phyloP scores from a whole-genome alignment of 2,888 invertebrate genomes.

The Pyrocoelia pectoralis region DNA sequence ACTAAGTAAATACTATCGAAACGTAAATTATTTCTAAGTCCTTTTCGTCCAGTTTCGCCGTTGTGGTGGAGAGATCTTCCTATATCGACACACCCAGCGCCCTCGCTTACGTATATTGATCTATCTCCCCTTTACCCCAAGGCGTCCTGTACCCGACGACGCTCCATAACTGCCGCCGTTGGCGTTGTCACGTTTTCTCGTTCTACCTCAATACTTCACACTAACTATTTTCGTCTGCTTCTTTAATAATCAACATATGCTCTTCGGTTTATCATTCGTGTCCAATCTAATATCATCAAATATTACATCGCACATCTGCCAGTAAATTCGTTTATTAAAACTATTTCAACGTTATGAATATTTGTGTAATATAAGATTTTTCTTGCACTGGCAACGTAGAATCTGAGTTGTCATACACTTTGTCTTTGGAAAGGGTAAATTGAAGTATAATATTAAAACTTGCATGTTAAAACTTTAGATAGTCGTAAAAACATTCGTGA shows the following conservation, averaged over 20 bases:
- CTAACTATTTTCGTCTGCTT: slow-evolving; percentile 32
- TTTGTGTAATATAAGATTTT: too few species aligned
- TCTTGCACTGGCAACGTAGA: too few species aligned
- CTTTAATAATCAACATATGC: slow-evolving; percentile 30
- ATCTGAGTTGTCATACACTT: too few species aligned
- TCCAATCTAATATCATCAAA: slow-evolving; percentile 12
- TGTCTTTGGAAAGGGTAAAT: too few species aligned
- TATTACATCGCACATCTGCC: neutral
- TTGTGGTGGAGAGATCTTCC: slow-evolving; percentile 36
- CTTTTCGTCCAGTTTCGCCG: slow-evolving; percentile 26
- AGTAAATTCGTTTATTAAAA: too few species aligned
- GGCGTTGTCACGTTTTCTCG: slow-evolving; percentile 35
- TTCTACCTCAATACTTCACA: slow-evolving; percentile 25
- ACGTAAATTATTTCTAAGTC: slow-evolving; percentile 15
- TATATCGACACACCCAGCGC: slow-evolving; percentile 47
- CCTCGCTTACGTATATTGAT: slow-evolving; percentile 49
- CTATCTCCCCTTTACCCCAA: slow-evolving; percentile 43
- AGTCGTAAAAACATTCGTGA: neutral
- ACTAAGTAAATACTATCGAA: neutral
- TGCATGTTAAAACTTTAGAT: neutral
- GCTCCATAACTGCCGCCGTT: slow-evolving; percentile 33
- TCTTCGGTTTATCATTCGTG: slow-evolving; percentile 16
- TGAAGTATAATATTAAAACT: neutral
- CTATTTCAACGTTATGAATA: too few species aligned
- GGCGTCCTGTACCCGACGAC: slow-evolving; percentile 32